Evolutionary conservation across 2,113 vertebrate species (phyloP).

Genomic region (Dolichallabes microphthalmus): DNA sequence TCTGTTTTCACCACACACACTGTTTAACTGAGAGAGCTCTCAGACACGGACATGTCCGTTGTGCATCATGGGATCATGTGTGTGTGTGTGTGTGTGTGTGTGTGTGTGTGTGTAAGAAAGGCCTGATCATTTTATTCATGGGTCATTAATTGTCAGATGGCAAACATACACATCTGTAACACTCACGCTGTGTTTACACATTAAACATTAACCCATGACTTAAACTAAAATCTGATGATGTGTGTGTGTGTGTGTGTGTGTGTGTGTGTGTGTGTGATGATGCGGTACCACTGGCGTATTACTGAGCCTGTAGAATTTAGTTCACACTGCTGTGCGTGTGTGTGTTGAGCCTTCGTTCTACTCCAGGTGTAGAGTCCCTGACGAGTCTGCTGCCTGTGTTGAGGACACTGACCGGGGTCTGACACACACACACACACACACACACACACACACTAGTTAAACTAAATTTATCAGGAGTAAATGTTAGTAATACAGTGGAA

Average conservation of each 20-base stretch:
- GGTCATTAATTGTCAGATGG: neutral
- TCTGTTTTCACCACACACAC: neutral
- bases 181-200: neutral
- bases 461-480: neutral
- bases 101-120: neutral
- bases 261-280: neutral
- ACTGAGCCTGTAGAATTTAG: conserved; percentile 66
- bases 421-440: neutral
- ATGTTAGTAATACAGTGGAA: neutral
- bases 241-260: neutral
- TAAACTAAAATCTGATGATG: neutral
- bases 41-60: neutral
- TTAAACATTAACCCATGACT: neutral
- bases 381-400: conserved; percentile 59
- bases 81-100: neutral
- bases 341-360: conserved; percentile 62
- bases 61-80: neutral
- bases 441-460: conserved; percentile 8
- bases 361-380: conserved; percentile 80
- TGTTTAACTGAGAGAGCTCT: neutral
- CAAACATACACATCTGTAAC: conserved; percentile 11
- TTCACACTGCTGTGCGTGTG: conserved; percentile 61
- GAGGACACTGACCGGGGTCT: conserved; percentile 71
- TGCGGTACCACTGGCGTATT: conserved; percentile 75
- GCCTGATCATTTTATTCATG: neutral